phyloP scores from a whole-genome alignment of 2,113 vertebrate species.

The Zosterops japonicus region DNA sequence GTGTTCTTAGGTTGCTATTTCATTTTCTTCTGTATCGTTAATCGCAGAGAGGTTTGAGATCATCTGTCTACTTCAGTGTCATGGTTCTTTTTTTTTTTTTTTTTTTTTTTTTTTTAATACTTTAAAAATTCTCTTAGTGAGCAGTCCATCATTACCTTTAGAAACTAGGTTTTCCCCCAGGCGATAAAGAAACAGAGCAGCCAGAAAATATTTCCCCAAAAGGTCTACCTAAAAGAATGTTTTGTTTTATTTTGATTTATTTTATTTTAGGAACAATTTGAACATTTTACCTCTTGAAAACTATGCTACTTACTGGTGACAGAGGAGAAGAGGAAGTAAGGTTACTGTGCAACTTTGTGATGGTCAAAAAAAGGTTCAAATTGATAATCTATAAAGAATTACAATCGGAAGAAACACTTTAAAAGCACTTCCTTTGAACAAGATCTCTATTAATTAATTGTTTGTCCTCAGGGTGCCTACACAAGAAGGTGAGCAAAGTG shows the following conservation, averaged over 20 bases:
- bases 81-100: not conserved
- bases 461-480: constrained; percentile 53
- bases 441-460: constrained; percentile 78
- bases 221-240: not conserved
- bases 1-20: constrained; percentile 20
- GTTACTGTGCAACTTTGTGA: constrained; percentile 56
- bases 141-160: not conserved
- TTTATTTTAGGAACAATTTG: constrained; percentile 19
- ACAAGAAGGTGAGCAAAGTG: not conserved
- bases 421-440: constrained; percentile 59
- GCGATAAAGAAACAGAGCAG: not conserved
- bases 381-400: constrained; percentile 76
- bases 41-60: not conserved
- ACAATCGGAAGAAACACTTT: constrained; percentile 54
- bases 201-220: not conserved
- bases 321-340: constrained; percentile 35
- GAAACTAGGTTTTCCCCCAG: not conserved
- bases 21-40: constrained; percentile 39
- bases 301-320: constrained; percentile 26
- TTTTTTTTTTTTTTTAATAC: not conserved
- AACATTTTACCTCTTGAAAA: constrained; percentile 1
- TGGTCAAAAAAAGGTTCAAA: constrained; percentile 65
- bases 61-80: not conserved
- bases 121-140: not conserved
- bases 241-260: not conserved